Percentiles rank a stretch among this genome's conserved stretches.
Conservation (phyloP, 2,888 invertebrate genomes). For the Lutraria lutraria region DNA sequence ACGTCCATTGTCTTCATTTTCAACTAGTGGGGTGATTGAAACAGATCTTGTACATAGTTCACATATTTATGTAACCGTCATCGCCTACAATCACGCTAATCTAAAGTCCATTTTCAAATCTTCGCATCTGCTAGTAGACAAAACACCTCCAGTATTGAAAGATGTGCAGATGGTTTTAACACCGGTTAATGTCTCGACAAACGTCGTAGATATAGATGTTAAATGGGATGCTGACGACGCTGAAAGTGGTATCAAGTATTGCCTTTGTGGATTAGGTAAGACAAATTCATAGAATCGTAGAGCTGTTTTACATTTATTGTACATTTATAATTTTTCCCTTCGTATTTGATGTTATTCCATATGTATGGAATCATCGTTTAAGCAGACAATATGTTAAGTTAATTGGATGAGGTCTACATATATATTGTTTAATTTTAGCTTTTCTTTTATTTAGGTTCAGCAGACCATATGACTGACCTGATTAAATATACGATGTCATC, state of each 20-base stretch:
- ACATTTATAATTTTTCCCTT: background rate
- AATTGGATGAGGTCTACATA: background rate
- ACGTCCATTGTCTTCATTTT: constrained; percentile 43
- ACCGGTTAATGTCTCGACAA: background rate
- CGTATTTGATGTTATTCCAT: background rate
- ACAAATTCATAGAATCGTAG: background rate
- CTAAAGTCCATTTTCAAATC: constrained; percentile 54
- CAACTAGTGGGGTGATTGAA: constrained; percentile 40
- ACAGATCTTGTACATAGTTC: constrained; percentile 56
- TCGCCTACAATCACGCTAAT: constrained; percentile 67
- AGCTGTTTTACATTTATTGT: background rate
- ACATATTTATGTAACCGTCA: constrained; percentile 57
- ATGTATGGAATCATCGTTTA: background rate
- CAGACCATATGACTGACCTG: constrained; percentile 18
- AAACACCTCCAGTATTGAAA: constrained; percentile 57
- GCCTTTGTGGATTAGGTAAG: constrained; percentile 51
- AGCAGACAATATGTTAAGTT: background rate
- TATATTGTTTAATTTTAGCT: background rate
- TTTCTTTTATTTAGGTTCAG: constrained; percentile 24
- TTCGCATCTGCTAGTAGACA: constrained; percentile 53
- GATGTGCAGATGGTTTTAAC: background rate
- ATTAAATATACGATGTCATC: background rate
- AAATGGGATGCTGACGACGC: constrained; percentile 47
- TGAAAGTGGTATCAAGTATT: constrained; percentile 48
- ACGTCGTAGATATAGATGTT: background rate